Evolutionary conservation across 2,888 invertebrate genomes (phyloP).

Genomic region (Nineta flava): DNA sequence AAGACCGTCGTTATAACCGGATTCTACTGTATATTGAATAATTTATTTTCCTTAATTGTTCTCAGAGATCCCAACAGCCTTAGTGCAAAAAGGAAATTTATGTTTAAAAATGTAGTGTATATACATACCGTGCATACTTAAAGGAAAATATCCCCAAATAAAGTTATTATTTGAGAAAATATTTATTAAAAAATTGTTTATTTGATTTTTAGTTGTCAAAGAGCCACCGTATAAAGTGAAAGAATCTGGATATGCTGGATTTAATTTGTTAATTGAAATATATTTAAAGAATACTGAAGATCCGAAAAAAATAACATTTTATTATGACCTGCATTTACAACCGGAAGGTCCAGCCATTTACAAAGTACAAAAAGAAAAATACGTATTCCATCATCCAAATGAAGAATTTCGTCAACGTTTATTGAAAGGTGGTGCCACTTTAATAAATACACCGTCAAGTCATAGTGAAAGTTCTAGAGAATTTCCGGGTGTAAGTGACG

Average conservation of each 20-base stretch:
- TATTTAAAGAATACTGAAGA: constrained; percentile 79
- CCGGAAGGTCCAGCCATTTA: constrained; percentile 49
- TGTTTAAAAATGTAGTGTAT: too few species aligned
- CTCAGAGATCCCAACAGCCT: too few species aligned
- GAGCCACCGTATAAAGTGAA: constrained; percentile 81
- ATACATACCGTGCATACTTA: background rate
- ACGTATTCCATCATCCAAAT: constrained; percentile 68
- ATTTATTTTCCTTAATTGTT: too few species aligned
- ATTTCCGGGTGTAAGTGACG: constrained; percentile 32
- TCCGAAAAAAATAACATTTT: constrained; percentile 67
- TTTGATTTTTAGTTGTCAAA: constrained; percentile 48
- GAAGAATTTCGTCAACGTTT: constrained; percentile 82
- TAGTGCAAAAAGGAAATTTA: too few species aligned
- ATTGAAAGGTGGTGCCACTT: constrained; percentile 68
- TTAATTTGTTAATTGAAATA: constrained; percentile 77
- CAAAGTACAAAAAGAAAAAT: constrained; percentile 61
- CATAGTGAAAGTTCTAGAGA: constrained; percentile 33
- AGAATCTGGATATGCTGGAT: constrained; percentile 94
- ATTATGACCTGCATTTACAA: constrained; percentile 76
- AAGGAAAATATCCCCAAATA: background rate
- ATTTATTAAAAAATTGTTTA: background rate
- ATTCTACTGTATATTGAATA: too few species aligned
- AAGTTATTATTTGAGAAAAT: background rate
- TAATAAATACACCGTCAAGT: constrained; percentile 12
- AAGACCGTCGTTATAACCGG: too few species aligned